Evolutionary conservation across 2,113 vertebrate genomes (phyloP), one percentile per base, ranked within the genome.

Genomic region (Gadus macrocephalus): DNA sequence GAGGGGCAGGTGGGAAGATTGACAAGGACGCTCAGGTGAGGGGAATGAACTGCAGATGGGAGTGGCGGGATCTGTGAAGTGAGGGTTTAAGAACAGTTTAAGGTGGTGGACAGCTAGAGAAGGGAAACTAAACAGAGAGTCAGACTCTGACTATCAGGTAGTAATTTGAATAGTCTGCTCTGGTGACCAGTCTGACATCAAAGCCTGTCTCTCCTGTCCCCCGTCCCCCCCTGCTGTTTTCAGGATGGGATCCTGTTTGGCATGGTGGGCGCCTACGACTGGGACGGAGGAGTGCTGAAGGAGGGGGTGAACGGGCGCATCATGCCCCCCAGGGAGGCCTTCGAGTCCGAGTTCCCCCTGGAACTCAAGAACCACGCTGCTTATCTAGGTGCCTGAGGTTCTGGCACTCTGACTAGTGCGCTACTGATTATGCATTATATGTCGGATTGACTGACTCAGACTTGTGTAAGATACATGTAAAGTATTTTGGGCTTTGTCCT

Each of bases 161-260:
- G 31, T 35, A n/a, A 58, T 49, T 9, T 58, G 2, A 58, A 16
- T n/a, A 16, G 55, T 58, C 15, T n/a, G 55, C 6, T 58, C 55
- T 16, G 17, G n/a, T 5, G n/a, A 58, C n/a, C 15, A 6, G 55
- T 58, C 17, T 16, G n/a, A n/a, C n/a, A 16, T 17, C 53, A 55
- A 14, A 11, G 53, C 3, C 2, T 55, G 53, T 16, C 53, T 55
- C 25, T 17, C 8, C 42, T 3, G 5, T 11, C 42, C 6, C 42
- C 42, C 15, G 1, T 14, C 1, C n/a, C 20, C 22, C 68, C 55
- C 35, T 35, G 20, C 53, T 62, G 17, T 22, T n/a, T 49, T 35
- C 78, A 98, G 97, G 96, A 98, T 1, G 96, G 96, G 12, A 93
- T 98, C 76, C 89, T 99, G 72, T 97, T 99, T 17, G 97, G 97